Evolutionary conservation across 1,140 invertebrate species (phyloP), one percentile per base, ranked within the genome.

Genomic region (Dreissena rostriformis): DNA sequence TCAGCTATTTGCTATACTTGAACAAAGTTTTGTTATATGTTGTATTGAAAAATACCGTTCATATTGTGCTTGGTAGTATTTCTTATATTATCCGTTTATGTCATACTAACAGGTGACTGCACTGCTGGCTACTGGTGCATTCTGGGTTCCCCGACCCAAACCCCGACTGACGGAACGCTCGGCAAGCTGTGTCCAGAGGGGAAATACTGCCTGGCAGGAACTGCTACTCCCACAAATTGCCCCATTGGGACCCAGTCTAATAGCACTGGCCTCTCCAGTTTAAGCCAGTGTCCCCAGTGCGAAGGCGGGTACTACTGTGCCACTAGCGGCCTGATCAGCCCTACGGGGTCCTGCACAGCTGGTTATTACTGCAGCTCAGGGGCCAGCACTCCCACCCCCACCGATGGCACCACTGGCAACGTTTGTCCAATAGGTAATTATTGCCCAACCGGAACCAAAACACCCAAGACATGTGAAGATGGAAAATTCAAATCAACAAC

Each of bases 261-360:
- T 87, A 91, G 87, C 75, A 91, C 90, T 17, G 91, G 92, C 0
- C 86, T 93, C n/a, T 73, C 51, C 11, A 75, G 68, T 11, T 81
- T 74, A 24, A 71, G 67, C 12, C 88, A 92, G 65, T 93, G 92
- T 82, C 80, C 76, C 12, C 68, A 84, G 24, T 93, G 92, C 76
- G 55, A 88, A 49, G 91, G 89, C 24, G 91, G 91, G 51, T 90
- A 87, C 79, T 93, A 92, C 81, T 93, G 92, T 86, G 88, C 88
- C 61, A 86, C 77, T 14, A 89, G 88, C 1, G 92, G 91, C 24
- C 84, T 92, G 0, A 88, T 80, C 17, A 79, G 79, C 61, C 91
- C 91, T 0, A 88, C 91, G 24, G 92, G 91, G 6, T 84, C 87
- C n/a, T 93, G 92, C 84, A 55, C 68, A 66, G 71, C 88, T 17